Evolutionary conservation across 2,888 invertebrate genomes (phyloP), one percentile per base, ranked within the genome.

Genomic region (Plagiodera versicolora): DNA sequence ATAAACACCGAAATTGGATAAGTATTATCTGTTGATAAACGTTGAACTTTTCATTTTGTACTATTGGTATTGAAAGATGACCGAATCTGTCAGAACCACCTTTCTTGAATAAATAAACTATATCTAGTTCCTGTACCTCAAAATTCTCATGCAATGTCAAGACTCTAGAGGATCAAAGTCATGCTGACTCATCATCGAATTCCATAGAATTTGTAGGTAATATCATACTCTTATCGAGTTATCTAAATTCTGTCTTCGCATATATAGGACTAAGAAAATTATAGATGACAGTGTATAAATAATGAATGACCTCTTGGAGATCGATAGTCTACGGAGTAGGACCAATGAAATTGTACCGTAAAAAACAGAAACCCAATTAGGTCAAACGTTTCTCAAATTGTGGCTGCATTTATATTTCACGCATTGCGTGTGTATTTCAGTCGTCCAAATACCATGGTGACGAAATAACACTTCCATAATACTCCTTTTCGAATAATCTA

Each of bases 391-490:
- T 32, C 9, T 9, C 10, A 6, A 24, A 24, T 24, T 24, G 3
- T 24, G 24, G 4, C 8, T 39, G 8, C 39, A 52, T 39, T 39
- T 19, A 52, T 52, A 35, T 32, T 52, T 32, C 20, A 52, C 39
- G 51, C 51, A 39, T 52, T 52, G 51, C 51, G 51, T 52, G 51
- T 19, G 24, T 28, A 28, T 1, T n/a, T n/a, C n/a, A 19, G n/a
- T 16, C 11, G 28, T 1, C 49, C 30, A 18, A 19, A 47, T 30
- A 5, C 49, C 30, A 49, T 49, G 49, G 49, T 28, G 30, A 49
- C 49, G 10, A 14, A 49, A 16, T 6, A 16, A 30, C 30, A 28
- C 30, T 28, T 28, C 3, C 17, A 24, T 6, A 24, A 24, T 24
- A 24, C 24, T 6, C 3, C 4, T 24, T 24, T 24, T 24, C 24